Evolutionary conservation across 2,113 vertebrate species (phyloP), one percentile per base, ranked within the genome.

Genomic region (Cynopterus brachyotis): DNA sequence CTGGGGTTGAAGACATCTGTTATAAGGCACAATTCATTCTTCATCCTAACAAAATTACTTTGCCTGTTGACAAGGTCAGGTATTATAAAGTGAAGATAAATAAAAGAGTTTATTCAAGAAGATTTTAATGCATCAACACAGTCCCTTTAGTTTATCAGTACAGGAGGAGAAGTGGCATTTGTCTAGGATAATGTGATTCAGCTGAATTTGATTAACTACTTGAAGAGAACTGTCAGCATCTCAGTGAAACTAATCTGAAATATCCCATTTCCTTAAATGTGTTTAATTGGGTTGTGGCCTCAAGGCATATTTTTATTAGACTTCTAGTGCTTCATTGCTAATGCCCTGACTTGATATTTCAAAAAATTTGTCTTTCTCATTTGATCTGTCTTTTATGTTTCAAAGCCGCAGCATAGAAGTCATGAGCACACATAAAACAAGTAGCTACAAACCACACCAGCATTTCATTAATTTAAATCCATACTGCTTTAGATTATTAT

Each of bases 21-120:
- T 90, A 57, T n/a, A 64, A 67, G 83, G 10, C 26, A 81, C 28
- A 24, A 72, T 62, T 91, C 86, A 67, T 62, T 95, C 70, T 90
- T 94, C 32, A 72, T 83, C 47, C 50, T 80, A 73, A 81, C 1
- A 70, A 40, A 92, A 73, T 73, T 84, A 70, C 53, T 84, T 70
- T 93, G 35, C 32, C 79, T 93, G 3, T 53, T 96, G 78, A 89
- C 59, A 97, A 92, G 55, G 53, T 95, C 50, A 95, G 45, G 13
- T 89, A 95, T 76, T 81, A 78, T 24, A 62, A 85, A 88, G 73
- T 81, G 42, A 92, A 96, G 47, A 94, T 92, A 96, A 94, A 79
- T 82, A 73, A 73, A 92, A 69, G 17, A 78, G 15, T 90, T 95
- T 87, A 87, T 94, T 91, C 35, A 57, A 86, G 53, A 95, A 78